Evolutionary conservation across 2,888 invertebrate species (phyloP), one percentile per base, ranked within the genome.

Genomic region (Melangyna quadrimaculata): DNA sequence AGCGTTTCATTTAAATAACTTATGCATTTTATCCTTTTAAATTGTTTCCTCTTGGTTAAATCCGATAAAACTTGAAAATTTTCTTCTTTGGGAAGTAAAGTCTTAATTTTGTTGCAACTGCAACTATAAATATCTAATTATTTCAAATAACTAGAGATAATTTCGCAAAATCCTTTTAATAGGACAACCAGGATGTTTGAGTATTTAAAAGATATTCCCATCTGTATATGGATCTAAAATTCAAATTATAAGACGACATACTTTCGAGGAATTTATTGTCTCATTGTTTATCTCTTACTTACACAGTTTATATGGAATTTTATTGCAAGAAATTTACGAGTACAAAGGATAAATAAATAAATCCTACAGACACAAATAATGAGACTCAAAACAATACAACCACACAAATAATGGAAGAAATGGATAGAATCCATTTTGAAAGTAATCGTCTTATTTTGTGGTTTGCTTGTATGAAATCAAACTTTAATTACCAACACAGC

Each of bases 401-500:
- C 51, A 14, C 59, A 55, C n/a, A n/a, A n/a, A n/a, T n/a, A n/a
- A n/a, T n/a, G n/a, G n/a, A n/a, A n/a, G n/a, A n/a, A n/a, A 14
- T 37, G 19, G 32, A 53, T 24, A 19, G 35, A 59, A 59, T 24
- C 22, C 22, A 22, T 37, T 59, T 59, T 53, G 35, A 59, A 59
- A 35, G 59, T 59, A 59, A 59, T 37, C 59, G 59, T 37, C 37
- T 59, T 59, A 59, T 59, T 37, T 22, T 59, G 59, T 59, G 59
- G 59, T 59, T 22, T 55, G 8, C 37, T 57, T 19, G 19, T 14
- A 24, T n/a, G 1, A 19, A 57, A 57, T 57, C 35, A 53, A 14
- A 24, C 51, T 51, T 24, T 14, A 51, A 14, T 51, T 51, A 12
- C 27, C n/a, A 53, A 53, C 27, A 53, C 27, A 53, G 7, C 51